Conservation (phyloP, 2,113 vertebrate species). For the Camelus dromedarius region DNA sequence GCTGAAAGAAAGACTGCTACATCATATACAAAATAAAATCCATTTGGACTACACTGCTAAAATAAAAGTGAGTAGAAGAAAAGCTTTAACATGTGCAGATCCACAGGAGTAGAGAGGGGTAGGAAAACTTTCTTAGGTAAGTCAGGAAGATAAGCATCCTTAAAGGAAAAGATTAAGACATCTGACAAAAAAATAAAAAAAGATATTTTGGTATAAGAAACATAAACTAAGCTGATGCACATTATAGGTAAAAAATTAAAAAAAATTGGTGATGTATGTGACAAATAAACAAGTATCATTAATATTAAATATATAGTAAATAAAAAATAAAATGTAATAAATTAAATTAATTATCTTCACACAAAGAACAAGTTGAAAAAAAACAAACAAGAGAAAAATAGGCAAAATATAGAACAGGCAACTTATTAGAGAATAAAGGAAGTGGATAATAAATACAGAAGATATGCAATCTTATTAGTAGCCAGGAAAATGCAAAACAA, state of each 20-base stretch:
- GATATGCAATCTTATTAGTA: not conserved
- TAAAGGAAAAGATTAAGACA: not conserved
- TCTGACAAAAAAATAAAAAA: not conserved
- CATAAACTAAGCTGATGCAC: not conserved
- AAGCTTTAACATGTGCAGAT: not conserved
- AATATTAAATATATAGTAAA: not conserved
- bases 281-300: not conserved
- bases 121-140: not conserved
- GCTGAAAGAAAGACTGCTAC: not conserved
- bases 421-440: conserved; percentile 18
- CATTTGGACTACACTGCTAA: not conserved
- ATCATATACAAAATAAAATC: conserved; percentile 42
- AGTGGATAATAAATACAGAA: not conserved
- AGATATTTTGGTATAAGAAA: not conserved
- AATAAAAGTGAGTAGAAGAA: not conserved
- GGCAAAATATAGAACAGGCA: not conserved
- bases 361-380: not conserved
- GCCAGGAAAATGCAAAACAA: conserved; percentile 38
- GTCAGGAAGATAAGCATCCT: not conserved
- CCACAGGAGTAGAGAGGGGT: not conserved
- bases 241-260: not conserved
- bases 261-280: not conserved
- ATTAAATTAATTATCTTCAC: not conserved
- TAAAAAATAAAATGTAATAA: not conserved
- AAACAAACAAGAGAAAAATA: not conserved